Conservation (phyloP, 1,140 invertebrate species). For the Branchinecta lindahli region DNA sequence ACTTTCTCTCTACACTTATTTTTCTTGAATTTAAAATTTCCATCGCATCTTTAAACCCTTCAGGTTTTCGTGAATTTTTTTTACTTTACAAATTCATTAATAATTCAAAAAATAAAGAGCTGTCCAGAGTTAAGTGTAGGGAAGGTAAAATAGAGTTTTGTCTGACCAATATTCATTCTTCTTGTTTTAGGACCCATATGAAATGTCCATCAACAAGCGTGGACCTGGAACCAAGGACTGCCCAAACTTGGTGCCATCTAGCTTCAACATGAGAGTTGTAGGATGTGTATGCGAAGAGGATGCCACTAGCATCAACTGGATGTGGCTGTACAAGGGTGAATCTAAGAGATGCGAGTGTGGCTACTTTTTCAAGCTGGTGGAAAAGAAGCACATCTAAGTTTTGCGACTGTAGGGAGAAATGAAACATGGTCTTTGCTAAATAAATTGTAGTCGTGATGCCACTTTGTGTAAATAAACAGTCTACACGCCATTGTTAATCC, state of each 20-base stretch:
- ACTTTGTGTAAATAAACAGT: too few relatives aligned
- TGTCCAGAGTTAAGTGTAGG: too few relatives aligned
- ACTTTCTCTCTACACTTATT: too few relatives aligned
- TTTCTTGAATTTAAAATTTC: too few relatives aligned
- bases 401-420: neutral
- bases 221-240: constrained; percentile 62
- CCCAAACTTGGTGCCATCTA: constrained; percentile 77
- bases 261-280: constrained; percentile 70
- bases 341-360: constrained; percentile 86
- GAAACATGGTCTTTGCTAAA: neutral
- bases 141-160: too few relatives aligned
- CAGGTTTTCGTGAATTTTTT: too few relatives aligned
- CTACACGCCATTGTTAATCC: too few relatives aligned
- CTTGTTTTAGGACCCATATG: constrained; percentile 59
- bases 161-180: too few relatives aligned
- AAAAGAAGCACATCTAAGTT: constrained; percentile 29
- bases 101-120: too few relatives aligned
- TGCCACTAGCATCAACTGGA: constrained; percentile 68
- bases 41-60: too few relatives aligned
- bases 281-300: constrained; percentile 96
- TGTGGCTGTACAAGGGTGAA: constrained; percentile 77
- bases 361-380: constrained; percentile 84
- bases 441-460: too few relatives aligned
- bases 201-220: constrained; percentile 61
- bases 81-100: too few relatives aligned